These are phyloP conservation scores for Cecropterus lyciades DNA, from an alignment of 1,140 invertebrate genomes.

Conservation along the genomic window DNA sequence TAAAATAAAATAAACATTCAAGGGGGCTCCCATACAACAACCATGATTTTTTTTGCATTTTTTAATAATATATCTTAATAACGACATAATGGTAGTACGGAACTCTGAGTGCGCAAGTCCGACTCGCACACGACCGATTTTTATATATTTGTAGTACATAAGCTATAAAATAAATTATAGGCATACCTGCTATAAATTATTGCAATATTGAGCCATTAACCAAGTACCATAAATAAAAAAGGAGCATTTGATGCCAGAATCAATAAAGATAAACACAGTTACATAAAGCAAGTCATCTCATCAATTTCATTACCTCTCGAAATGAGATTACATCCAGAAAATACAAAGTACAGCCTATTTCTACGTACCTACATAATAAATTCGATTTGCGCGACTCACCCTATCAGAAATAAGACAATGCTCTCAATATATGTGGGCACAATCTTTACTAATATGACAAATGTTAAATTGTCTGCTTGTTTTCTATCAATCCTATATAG, in stretches of 20 bases:
- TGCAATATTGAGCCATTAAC: too few relatives aligned
- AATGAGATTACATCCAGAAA: slow-evolving; percentile 14
- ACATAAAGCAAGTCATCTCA: not conserved
- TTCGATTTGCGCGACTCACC: slow-evolving; percentile 17
- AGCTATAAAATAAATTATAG: too few relatives aligned
- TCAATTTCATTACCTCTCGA: slow-evolving; percentile 14
- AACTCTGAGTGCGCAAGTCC: too few relatives aligned
- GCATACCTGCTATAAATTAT: too few relatives aligned
- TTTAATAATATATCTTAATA: too few relatives aligned
- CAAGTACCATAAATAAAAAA: not conserved
- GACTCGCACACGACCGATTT: too few relatives aligned
- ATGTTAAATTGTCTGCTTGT: not conserved
- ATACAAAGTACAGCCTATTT: slow-evolving; percentile 17
- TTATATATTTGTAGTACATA: too few relatives aligned
- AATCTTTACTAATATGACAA: slow-evolving; percentile 3
- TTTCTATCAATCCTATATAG: not conserved
- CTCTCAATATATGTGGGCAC: slow-evolving; percentile 29
- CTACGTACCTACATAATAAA: slow-evolving; percentile 15
- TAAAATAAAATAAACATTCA: too few relatives aligned
- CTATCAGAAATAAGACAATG: slow-evolving; percentile 10
- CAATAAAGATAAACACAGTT: slow-evolving; percentile 4
- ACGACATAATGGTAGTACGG: too few relatives aligned
- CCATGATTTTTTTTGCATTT: too few relatives aligned
- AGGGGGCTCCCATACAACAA: too few relatives aligned
- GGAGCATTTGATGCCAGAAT: not conserved